phyloP scores from a whole-genome alignment of 2,797 vertebrate genomes.

The Thaleichthys pacificus region DNA sequence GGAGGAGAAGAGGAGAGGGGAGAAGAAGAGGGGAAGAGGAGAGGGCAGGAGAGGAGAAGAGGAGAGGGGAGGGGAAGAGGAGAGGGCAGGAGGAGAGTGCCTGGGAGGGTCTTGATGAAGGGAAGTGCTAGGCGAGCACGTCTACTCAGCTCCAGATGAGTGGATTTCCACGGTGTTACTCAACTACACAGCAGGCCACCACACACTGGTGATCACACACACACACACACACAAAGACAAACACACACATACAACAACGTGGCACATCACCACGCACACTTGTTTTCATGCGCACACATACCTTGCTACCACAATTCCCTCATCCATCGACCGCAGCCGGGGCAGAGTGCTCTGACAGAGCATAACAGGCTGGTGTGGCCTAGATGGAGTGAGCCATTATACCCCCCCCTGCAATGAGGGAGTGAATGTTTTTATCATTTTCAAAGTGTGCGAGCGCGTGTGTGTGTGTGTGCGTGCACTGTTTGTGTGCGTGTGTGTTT shows the following conservation, averaged over 20 bases:
- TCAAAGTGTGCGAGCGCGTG: slow-evolving; percentile 5
- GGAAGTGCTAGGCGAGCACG: slow-evolving; percentile 58
- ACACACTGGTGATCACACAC: slow-evolving; percentile 17
- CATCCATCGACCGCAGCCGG: slow-evolving; percentile 51
- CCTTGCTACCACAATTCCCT: slow-evolving; percentile 19
- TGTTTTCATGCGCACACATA: slow-evolving; percentile 35
- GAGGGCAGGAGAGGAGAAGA: too few relatives aligned
- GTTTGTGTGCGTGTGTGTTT: too few relatives aligned
- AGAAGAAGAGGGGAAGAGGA: too few relatives aligned
- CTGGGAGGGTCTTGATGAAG: slow-evolving; percentile 57
- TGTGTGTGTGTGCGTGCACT: neutral
- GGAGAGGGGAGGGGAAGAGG: too few relatives aligned
- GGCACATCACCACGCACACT: slow-evolving; percentile 29
- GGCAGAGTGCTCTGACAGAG: slow-evolving; percentile 49
- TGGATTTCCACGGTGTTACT: slow-evolving; percentile 57
- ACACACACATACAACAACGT: slow-evolving; percentile 35
- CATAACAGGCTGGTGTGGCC: slow-evolving; percentile 56
- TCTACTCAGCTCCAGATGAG: slow-evolving; percentile 54
- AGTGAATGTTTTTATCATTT: slow-evolving; percentile 56
- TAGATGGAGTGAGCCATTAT: slow-evolving; percentile 49
- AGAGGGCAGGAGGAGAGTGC: slow-evolving; percentile 15
- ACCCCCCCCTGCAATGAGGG: slow-evolving; percentile 19
- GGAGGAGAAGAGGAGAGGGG: neutral
- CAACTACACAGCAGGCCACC: slow-evolving; percentile 44
- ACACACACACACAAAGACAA: slow-evolving; percentile 32